A percentile compares a stretch with the other conserved stretches of the same genome.
Evolutionary conservation across 1,140 invertebrate species (phyloP).

Genomic region (Coelopa frigida): DNA sequence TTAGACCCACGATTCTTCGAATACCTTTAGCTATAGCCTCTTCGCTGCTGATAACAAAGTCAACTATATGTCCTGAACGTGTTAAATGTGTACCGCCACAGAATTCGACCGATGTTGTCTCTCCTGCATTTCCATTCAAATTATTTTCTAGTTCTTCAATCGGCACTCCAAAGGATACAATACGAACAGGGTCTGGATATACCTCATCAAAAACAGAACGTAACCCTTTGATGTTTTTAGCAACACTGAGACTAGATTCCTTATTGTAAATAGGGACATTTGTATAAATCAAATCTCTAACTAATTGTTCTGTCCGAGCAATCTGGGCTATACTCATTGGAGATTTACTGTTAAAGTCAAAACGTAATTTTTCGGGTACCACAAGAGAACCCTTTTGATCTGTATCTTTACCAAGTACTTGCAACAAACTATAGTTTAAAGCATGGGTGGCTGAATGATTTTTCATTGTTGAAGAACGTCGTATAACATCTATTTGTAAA

Average conservation of each 20-base stretch:
- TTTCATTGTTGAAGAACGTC: slow-evolving; percentile 88
- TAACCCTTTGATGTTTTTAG: slow-evolving; percentile 89
- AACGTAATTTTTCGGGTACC: slow-evolving; percentile 89
- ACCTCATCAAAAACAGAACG: slow-evolving; percentile 98
- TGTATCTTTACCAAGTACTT: slow-evolving; percentile 80
- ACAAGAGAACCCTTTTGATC: slow-evolving; percentile 99
- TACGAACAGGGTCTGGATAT: slow-evolving; percentile 97
- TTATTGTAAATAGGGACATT: slow-evolving; percentile 87
- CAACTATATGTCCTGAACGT: slow-evolving; percentile 82
- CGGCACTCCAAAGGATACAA: slow-evolving; percentile 89
- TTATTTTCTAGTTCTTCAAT: slow-evolving; percentile 84
- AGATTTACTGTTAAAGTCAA: slow-evolving; percentile 95
- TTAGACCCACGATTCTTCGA: slow-evolving; percentile 92
- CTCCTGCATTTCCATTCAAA: slow-evolving; percentile 69
- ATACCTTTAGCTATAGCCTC: slow-evolving; percentile 99
- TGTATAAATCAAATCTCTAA: slow-evolving; percentile 67
- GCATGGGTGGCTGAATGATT: slow-evolving; percentile 99
- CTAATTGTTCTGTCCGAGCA: slow-evolving; percentile 73
- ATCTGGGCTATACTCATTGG: slow-evolving; percentile 85
- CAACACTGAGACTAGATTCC: slow-evolving; percentile 69
- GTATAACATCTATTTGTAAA: slow-evolving; percentile 74
- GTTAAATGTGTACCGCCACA: slow-evolving; percentile 97
- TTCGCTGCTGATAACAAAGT: slow-evolving; percentile 93
- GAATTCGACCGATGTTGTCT: slow-evolving; percentile 94
- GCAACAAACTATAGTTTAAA: slow-evolving; percentile 88